A percentile compares a stretch with the other conserved stretches of the same genome.
phyloP scores from a whole-genome alignment of 1,140 invertebrate genomes.

The Zaprionus gabonicus region DNA sequence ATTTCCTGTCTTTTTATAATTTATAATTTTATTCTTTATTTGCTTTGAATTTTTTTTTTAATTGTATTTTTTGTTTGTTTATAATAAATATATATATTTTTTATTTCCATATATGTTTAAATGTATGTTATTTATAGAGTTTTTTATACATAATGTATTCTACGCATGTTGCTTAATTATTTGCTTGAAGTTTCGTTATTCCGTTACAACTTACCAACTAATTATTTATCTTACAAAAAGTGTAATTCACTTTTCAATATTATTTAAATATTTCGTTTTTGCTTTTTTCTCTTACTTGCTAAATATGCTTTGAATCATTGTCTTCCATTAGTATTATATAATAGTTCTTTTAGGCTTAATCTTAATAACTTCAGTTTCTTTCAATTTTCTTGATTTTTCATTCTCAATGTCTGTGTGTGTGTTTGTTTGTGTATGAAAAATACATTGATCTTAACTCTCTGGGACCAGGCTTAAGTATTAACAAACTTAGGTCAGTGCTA shows the following conservation, averaged over 20 bases:
- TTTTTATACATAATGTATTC: constrained; percentile 72
- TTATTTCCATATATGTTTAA: constrained; percentile 48
- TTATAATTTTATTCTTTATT: constrained; percentile 51
- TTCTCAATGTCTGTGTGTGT: constrained; percentile 24
- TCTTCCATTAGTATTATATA: constrained; percentile 63
- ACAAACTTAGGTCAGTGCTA: constrained; percentile 75
- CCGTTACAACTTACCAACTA: constrained; percentile 57
- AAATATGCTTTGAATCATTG: constrained; percentile 70
- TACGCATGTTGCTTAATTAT: constrained; percentile 69
- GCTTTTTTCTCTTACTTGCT: constrained; percentile 45
- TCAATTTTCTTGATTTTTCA: constrained; percentile 20
- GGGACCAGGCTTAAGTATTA: constrained; percentile 45
- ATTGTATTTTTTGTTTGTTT: constrained; percentile 79
- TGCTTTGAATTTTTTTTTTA: constrained; percentile 76
- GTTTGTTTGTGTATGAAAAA: constrained; percentile 60
- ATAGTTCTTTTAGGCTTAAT: constrained; percentile 49
- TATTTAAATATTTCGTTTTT: constrained; percentile 21
- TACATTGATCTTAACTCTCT: constrained; percentile 50
- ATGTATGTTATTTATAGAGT: constrained; percentile 64
- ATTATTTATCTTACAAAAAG: constrained; percentile 75
- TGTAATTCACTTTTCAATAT: constrained; percentile 40
- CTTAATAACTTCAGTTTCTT: constrained; percentile 42
- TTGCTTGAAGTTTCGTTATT: constrained; percentile 65
- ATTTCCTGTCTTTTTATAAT: not conserved
- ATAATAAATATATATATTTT: constrained; percentile 72